These are phyloP conservation scores for Acestrorhynchus altus DNA, from an alignment of 2,797 vertebrate species.

Conservation along the genomic window DNA sequence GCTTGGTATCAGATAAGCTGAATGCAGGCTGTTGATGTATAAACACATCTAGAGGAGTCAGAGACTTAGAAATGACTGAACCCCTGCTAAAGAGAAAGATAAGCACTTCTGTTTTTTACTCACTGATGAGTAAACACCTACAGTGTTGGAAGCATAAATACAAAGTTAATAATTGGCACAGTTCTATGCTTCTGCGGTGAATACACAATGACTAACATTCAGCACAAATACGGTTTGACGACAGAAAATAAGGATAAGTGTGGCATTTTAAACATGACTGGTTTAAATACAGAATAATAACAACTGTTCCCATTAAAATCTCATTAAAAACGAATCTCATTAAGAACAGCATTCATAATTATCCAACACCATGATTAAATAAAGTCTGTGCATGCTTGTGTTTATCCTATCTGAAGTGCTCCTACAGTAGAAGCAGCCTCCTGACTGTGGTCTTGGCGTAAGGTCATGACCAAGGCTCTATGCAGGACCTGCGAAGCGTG, in stretches of 20 bases:
- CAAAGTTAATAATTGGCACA: conserved; percentile 37
- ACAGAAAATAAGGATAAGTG: neutral
- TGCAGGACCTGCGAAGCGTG: conserved; percentile 71
- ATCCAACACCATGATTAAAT: neutral
- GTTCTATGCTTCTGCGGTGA: conserved; percentile 4
- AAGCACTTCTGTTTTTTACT: conserved; percentile 27
- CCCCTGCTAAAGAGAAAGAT: conserved; percentile 11
- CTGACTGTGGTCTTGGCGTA: conserved; percentile 45
- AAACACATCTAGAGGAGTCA: conserved; percentile 56
- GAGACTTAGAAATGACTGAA: conserved; percentile 47
- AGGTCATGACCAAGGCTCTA: conserved; percentile 65
- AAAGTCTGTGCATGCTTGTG: neutral
- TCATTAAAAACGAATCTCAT: conserved; percentile 3
- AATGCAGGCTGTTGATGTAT: conserved; percentile 66
- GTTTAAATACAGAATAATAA: neutral
- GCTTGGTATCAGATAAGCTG: conserved; percentile 65
- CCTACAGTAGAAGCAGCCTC: conserved; percentile 21
- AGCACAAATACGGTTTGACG: neutral
- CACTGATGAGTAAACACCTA: conserved; percentile 28
- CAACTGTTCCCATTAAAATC: neutral
- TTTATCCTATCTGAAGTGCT: neutral
- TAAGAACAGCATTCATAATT: too few species aligned
- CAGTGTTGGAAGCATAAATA: conserved; percentile 38
- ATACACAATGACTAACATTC: neutral
- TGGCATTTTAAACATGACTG: conserved; percentile 2